Conservation (phyloP, 2,888 invertebrate genomes). For the Parnassius orleans region DNA sequence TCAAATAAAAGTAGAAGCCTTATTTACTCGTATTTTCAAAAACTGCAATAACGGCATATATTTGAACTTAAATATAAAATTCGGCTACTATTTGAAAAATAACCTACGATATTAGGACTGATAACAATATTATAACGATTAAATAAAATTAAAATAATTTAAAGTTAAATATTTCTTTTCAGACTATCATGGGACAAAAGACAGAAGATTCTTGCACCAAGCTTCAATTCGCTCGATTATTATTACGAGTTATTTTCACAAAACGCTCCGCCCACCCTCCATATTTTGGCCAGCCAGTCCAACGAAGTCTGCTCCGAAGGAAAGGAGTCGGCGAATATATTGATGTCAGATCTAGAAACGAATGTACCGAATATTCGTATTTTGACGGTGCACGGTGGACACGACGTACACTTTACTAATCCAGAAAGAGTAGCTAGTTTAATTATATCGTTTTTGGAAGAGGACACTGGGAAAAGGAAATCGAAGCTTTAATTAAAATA, state of each 20-base stretch:
- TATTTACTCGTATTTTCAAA: too few relatives aligned
- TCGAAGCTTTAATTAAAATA: slow-evolving; percentile 11
- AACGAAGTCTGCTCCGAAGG: slow-evolving; percentile 32
- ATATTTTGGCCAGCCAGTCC: slow-evolving; percentile 43
- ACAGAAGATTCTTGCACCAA: slow-evolving; percentile 44
- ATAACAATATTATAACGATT: too few relatives aligned
- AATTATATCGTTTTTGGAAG: slow-evolving; percentile 11
- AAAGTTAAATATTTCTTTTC: slow-evolving; percentile 27
- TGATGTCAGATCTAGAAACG: slow-evolving; percentile 38
- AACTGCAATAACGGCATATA: too few relatives aligned
- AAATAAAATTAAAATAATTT: too few relatives aligned
- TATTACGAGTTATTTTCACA: slow-evolving; percentile 49
- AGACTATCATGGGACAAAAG: slow-evolving; percentile 63
- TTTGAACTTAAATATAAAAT: too few relatives aligned
- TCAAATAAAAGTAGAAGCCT: too few relatives aligned
- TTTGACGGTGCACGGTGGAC: slow-evolving; percentile 72
- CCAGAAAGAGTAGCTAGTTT: slow-evolving; percentile 59
- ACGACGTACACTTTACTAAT: slow-evolving; percentile 82
- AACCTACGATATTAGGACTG: too few relatives aligned
- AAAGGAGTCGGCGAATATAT: slow-evolving; percentile 31
- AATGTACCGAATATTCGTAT: slow-evolving; percentile 30
- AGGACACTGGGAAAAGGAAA: not conserved
- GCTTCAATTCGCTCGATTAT: slow-evolving; percentile 48
- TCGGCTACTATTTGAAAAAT: too few relatives aligned
- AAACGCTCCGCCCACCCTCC: slow-evolving; percentile 49